Evolutionary conservation across 2,888 invertebrate species (phyloP), one percentile per base, ranked within the genome.

Genomic region (Amphimallon solstitiale): DNA sequence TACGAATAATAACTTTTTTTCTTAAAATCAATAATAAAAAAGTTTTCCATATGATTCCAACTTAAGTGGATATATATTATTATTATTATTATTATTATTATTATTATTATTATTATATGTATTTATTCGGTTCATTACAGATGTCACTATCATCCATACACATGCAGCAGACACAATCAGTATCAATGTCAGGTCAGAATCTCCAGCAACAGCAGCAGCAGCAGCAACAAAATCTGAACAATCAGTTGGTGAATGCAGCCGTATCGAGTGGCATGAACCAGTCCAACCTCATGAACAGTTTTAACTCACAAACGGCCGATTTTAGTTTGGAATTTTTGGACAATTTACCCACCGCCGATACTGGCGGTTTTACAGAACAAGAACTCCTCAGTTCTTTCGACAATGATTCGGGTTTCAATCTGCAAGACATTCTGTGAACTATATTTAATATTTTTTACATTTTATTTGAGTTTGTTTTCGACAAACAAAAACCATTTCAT

Each of bases 251-350:
- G 65, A 80, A 76, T 68, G 75, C 81, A 75, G 56, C 71, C 70
- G 56, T 66, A 17, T 61, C 71, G 71, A 65, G 67, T 40, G 66
- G 56, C 66, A 75, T 69, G 64, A 74, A 69, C 65, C 74, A 74
- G 49, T 73, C 68, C 46, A 79, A 74, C 59, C 74, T 85, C 74
- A 81, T 85, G 75, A 82, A 84, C 76, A 86, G 83, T 78, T 80
- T 85, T 60, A 85, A 84, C 69, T 84, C 85, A 63, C 81, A 86
- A 69, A 80, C 86, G 6, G 79, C 83, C 4, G 92, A 94, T 83
- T 92, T 94, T 82, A 91, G 89, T 81, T 87, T 94, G 75, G 94
- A 94, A 85, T 93, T 94, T 84, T 86, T 94, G 69, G 94, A 94
- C 81, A 92, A 90, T 83, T 87, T 94, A 81, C 90, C 91, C 63